Percentiles rank a stretch among this genome's conserved stretches.
These are phyloP conservation scores for Pristis pectinata DNA, from an alignment of 2,797 vertebrate species.

Conservation along the genomic window DNA sequence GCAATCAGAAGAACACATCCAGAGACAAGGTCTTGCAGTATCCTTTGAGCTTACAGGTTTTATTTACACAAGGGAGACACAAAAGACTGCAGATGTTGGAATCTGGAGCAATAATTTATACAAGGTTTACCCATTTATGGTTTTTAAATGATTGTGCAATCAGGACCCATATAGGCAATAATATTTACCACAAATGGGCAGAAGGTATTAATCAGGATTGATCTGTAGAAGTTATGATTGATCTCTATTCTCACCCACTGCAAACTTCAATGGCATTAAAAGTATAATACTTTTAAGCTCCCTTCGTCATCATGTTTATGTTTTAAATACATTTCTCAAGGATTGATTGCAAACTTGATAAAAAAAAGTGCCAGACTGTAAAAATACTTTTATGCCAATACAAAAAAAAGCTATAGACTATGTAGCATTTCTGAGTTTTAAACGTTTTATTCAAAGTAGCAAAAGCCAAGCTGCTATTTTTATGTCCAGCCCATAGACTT, in stretches of 20 bases:
- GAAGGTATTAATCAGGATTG: not conserved
- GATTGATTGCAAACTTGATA: too few relatives aligned
- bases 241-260: not conserved
- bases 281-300: not conserved
- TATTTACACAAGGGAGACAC: too few relatives aligned
- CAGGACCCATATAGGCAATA: too few relatives aligned
- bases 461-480: not conserved
- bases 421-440: too few relatives aligned
- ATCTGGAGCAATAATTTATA: not conserved
- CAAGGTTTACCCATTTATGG: not conserved
- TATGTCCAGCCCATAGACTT: not conserved
- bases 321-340: not conserved
- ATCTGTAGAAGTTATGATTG: not conserved
- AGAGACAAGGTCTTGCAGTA: not conserved
- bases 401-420: too few relatives aligned
- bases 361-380: too few relatives aligned
- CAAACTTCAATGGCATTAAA: not conserved
- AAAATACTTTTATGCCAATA: too few relatives aligned
- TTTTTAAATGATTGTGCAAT: not conserved
- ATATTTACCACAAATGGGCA: not conserved
- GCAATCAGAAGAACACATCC: not conserved
- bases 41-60: not conserved
- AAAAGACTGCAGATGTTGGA: too few relatives aligned
- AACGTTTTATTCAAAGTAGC: too few relatives aligned
- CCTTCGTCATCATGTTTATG: not conserved